Percentiles rank a stretch among this genome's conserved stretches.
phyloP scores from a whole-genome alignment of 2,888 invertebrate species.

The Gisinianus flammeolus region DNA sequence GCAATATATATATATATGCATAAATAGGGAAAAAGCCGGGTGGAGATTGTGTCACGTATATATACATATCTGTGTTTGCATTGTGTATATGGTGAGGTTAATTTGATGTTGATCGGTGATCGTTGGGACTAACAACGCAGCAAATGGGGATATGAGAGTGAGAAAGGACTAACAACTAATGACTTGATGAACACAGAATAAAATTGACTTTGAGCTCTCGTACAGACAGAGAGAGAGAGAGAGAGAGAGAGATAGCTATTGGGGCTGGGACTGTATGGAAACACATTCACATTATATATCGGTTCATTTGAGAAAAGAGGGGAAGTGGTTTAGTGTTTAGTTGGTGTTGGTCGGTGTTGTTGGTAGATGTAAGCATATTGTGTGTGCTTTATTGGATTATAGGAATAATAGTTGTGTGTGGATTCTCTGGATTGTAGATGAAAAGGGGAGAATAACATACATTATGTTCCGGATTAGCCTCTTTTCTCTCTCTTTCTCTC shows the following conservation, averaged over 20 bases:
- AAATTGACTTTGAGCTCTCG: conserved; percentile 12
- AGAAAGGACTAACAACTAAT: conserved; percentile 12
- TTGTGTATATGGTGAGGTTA: not conserved
- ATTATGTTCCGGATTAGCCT: conserved; percentile 16
- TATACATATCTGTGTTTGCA: not conserved
- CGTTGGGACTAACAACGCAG: not conserved
- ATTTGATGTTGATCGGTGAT: conserved; percentile 17
- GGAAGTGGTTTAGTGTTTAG: conserved; percentile 10
- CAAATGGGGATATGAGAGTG: not conserved
- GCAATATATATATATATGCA: too few species aligned
- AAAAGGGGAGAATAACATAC: conserved; percentile 15
- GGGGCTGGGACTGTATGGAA: too few species aligned
- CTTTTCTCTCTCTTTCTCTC: too few species aligned
- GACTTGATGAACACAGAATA: conserved; percentile 21
- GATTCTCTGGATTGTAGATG: not conserved
- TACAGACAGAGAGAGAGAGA: too few species aligned
- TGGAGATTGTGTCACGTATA: too few species aligned
- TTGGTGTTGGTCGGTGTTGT: not conserved
- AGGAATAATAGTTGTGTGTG: not conserved
- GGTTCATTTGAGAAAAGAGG: not conserved
- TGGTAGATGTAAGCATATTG: conserved; percentile 4
- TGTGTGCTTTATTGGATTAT: conserved; percentile 12
- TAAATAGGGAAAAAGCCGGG: too few species aligned
- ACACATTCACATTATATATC: too few species aligned
- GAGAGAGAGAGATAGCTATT: too few species aligned